Conservation (phyloP, 1,140 invertebrate species). For the Lepidurus apus region DNA sequence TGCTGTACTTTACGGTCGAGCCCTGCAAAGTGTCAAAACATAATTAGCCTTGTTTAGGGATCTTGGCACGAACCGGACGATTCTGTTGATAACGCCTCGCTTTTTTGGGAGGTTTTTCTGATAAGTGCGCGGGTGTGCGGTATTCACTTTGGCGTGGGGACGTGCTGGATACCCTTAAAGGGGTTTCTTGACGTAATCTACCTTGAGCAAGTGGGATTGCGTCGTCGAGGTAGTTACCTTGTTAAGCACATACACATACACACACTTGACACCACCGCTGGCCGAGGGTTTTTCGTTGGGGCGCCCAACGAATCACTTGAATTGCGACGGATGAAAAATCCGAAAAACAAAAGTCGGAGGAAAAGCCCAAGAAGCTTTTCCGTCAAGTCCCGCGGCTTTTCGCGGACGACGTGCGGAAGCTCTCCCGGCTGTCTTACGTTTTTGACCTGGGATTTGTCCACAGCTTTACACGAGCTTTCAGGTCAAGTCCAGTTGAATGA, state of each 20-base stretch:
- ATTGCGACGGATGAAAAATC: not conserved
- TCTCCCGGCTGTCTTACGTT: slow-evolving; percentile 4
- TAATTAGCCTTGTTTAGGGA: not conserved
- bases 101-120: too few species aligned
- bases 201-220: too few species aligned
- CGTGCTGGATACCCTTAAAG: too few species aligned
- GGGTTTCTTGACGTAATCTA: too few species aligned
- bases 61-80: too few species aligned
- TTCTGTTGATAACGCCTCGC: too few species aligned
- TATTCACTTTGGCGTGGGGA: too few species aligned
- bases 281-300: too few species aligned
- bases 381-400: slow-evolving; percentile 16
- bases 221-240: too few species aligned
- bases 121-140: too few species aligned
- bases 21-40: not conserved
- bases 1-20: not conserved
- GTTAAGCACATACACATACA: too few species aligned
- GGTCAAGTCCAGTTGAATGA: slow-evolving; percentile 21
- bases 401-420: slow-evolving; percentile 16
- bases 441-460: slow-evolving; percentile 16
- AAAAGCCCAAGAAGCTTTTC: slow-evolving; percentile 16
- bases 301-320: not conserved
- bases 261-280: too few species aligned
- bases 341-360: not conserved
- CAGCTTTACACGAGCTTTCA: slow-evolving; percentile 21